phyloP scores from a whole-genome alignment of 2,797 vertebrate genomes.

The Acanthurus leucopareius region DNA sequence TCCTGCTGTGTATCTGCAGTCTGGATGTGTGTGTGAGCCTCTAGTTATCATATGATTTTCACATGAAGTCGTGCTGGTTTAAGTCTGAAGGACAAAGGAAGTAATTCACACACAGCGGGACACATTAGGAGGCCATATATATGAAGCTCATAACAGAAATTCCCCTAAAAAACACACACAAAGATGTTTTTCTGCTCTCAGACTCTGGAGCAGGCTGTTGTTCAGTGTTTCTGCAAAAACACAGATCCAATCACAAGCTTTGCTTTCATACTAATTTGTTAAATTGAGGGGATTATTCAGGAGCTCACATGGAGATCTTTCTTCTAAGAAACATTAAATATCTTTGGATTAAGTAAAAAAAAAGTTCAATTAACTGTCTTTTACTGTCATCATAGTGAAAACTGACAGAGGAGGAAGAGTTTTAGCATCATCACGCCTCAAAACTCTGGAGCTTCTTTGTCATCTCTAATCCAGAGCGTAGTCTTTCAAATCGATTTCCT shows the following conservation, averaged over 20 bases:
- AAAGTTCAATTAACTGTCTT: no score
- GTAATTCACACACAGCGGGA: constrained; percentile 47
- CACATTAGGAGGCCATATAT: constrained; percentile 1
- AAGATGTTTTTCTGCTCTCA: neutral
- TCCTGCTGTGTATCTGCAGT: constrained; percentile 17
- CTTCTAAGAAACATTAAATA: no score
- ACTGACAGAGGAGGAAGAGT: no score
- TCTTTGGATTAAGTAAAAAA: no score
- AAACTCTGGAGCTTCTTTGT: no score
- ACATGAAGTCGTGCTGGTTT: constrained; percentile 66
- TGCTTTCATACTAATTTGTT: neutral
- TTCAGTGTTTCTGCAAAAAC: neutral
- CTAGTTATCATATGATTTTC: constrained; percentile 78
- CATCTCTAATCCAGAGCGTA: no score
- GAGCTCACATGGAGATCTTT: neutral
- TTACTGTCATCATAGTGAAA: no score
- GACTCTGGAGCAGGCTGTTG: neutral
- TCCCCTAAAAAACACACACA: constrained; percentile 39
- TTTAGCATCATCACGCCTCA: no score
- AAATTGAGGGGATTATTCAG: no score
- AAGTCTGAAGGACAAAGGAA: constrained; percentile 63
- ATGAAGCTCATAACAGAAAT: constrained; percentile 9
- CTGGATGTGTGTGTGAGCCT: constrained; percentile 10
- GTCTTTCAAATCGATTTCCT: no score
- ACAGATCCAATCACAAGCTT: neutral